Evolutionary conservation across 2,113 vertebrate species (phyloP).

Genomic region (Sarotherodon lohbergeri): DNA sequence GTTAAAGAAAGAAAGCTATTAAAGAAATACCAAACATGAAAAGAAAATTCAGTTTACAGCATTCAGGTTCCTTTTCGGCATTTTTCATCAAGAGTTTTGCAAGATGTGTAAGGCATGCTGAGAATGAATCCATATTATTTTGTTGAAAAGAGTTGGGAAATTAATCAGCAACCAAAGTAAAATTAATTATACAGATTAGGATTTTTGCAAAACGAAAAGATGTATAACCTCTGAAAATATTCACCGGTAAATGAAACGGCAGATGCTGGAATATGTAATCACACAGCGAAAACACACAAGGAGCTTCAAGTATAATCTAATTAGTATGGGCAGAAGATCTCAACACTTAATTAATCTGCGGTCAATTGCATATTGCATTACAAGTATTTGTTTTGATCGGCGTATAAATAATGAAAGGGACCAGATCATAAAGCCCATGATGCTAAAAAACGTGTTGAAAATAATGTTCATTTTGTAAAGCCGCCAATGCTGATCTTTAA

Average conservation of each 20-base stretch:
- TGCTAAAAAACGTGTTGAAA: background rate
- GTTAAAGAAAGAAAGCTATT: background rate
- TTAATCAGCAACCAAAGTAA: background rate
- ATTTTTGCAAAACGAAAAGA: background rate
- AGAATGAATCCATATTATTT: background rate
- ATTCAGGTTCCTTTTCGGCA: background rate
- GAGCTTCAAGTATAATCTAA: background rate
- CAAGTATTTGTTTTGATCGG: background rate
- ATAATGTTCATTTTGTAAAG: background rate
- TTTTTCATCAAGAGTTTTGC: background rate
- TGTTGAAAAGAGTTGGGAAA: background rate
- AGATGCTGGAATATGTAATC: background rate
- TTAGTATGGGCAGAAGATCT: background rate
- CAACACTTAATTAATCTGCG: background rate
- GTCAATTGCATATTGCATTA: background rate
- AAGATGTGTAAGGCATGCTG: background rate
- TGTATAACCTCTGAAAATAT: background rate
- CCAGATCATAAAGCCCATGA: background rate
- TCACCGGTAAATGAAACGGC: background rate
- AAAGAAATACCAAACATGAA: background rate
- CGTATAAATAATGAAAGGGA: background rate
- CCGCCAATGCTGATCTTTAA: background rate
- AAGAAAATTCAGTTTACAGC: background rate
- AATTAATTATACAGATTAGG: background rate
- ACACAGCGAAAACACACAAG: background rate